These are phyloP conservation scores for Labeo rohita DNA, from an alignment of 2,113 vertebrate genomes.

Conservation along the genomic window DNA sequence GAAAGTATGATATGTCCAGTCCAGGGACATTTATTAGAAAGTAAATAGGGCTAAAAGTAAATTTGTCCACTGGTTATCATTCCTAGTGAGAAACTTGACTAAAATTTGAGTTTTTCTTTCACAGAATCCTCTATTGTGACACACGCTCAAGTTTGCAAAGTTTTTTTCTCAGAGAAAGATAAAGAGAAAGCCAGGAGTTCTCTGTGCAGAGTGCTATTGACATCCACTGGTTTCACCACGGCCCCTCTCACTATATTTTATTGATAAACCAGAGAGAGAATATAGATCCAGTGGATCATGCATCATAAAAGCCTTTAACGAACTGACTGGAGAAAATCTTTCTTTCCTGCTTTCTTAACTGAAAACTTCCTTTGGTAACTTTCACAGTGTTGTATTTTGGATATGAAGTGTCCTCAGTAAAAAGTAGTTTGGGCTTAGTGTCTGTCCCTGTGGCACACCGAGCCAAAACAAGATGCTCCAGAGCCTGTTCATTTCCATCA, in stretches of 20 bases:
- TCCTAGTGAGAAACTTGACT: neutral
- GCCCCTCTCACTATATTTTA: slow-evolving; percentile 13
- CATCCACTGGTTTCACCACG: neutral
- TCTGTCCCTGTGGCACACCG: neutral
- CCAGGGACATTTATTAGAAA: neutral
- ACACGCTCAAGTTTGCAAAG: neutral
- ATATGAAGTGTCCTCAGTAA: neutral
- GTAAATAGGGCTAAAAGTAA: neutral
- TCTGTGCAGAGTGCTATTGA: neutral
- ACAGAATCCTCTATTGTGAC: neutral
- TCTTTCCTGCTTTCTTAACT: neutral
- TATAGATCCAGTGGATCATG: slow-evolving; percentile 14
- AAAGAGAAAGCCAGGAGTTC: neutral
- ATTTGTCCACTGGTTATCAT: neutral
- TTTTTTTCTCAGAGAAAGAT: neutral
- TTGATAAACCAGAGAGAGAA: neutral
- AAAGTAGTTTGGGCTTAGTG: neutral
- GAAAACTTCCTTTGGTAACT: neutral
- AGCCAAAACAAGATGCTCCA: slow-evolving; percentile 6
- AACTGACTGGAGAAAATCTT: neutral
- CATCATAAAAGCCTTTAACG: slow-evolving; percentile 6
- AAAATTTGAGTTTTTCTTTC: neutral
- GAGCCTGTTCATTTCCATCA: neutral
- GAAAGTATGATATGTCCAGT: neutral
- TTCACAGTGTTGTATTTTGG: neutral